Conservation (phyloP, 2,888 invertebrate species). For the Idaea aversata region DNA sequence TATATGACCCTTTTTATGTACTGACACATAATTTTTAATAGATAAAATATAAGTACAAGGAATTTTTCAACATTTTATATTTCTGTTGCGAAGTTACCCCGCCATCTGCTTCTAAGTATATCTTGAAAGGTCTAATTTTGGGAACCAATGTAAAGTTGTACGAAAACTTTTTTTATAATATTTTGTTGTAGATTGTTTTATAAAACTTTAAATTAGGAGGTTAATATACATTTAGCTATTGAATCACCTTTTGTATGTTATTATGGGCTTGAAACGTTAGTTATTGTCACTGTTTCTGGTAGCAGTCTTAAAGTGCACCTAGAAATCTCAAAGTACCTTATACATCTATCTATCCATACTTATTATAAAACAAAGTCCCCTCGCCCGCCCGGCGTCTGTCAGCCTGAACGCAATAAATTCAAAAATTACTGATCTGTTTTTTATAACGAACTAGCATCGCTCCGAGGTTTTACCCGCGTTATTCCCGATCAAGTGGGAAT, state of each 20-base stretch:
- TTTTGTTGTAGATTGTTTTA: not conserved
- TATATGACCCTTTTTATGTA: not conserved
- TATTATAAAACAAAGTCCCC: not conserved
- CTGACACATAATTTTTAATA: not conserved
- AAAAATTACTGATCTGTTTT: too few relatives aligned
- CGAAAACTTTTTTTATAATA: not conserved
- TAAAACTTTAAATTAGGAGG: not conserved
- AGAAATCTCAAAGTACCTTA: too few relatives aligned
- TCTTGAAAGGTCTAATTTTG: not conserved
- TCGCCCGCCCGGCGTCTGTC: too few relatives aligned
- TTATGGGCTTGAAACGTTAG: not conserved
- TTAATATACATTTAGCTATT: not conserved
- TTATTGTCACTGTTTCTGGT: too few relatives aligned
- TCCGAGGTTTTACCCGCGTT: too few relatives aligned
- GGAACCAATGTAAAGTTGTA: not conserved
- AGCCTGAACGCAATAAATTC: too few relatives aligned
- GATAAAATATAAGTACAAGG: not conserved
- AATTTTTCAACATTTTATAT: not conserved
- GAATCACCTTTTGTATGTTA: not conserved
- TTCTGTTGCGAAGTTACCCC: not conserved
- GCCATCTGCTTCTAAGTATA: constrained; percentile 1
- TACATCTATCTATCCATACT: not conserved
- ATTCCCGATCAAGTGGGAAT: too few relatives aligned
- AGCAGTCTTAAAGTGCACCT: too few relatives aligned
- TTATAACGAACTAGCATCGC: too few relatives aligned